Evolutionary conservation across 1,140 invertebrate species (phyloP).

Genomic region (Dendrolimus punctatus): DNA sequence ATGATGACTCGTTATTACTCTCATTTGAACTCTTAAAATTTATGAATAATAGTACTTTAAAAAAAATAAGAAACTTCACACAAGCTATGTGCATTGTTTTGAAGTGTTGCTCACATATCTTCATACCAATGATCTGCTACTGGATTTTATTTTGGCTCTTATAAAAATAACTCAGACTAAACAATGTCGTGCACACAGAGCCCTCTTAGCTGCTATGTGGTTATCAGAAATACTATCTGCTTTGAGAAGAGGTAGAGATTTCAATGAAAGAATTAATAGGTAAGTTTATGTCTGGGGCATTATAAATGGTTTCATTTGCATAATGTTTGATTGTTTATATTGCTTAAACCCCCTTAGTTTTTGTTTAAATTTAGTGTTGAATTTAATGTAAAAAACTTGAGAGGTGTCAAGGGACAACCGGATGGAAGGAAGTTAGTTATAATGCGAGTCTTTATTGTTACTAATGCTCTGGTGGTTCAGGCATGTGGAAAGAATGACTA

Average conservation of each 20-base stretch:
- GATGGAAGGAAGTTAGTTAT: no score
- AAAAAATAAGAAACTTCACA: slow-evolving; percentile 25
- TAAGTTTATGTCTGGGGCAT: slow-evolving; percentile 21
- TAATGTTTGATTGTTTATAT: background rate
- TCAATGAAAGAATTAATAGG: slow-evolving; percentile 40
- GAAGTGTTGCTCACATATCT: slow-evolving; percentile 70
- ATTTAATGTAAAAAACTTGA: no score
- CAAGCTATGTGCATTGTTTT: slow-evolving; percentile 61
- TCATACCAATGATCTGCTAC: slow-evolving; percentile 67
- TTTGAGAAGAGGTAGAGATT: slow-evolving; percentile 55
- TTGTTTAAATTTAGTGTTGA: no score
- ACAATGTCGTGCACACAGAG: slow-evolving; percentile 38
- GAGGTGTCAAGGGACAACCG: no score
- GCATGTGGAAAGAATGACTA: no score
- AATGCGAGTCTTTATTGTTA: no score
- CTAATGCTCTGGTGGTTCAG: no score
- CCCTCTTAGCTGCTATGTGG: slow-evolving; percentile 71
- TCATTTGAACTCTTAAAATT: slow-evolving; percentile 41
- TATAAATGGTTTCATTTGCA: no score
- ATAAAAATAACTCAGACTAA: slow-evolving; percentile 56
- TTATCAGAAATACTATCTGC: slow-evolving; percentile 65
- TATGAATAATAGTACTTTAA: slow-evolving; percentile 24
- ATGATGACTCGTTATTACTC: slow-evolving; percentile 51
- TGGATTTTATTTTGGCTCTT: slow-evolving; percentile 64
- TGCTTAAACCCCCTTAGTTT: background rate